Conservation (phyloP, 2,113 vertebrate genomes). For the Mirounga angustirostris region DNA sequence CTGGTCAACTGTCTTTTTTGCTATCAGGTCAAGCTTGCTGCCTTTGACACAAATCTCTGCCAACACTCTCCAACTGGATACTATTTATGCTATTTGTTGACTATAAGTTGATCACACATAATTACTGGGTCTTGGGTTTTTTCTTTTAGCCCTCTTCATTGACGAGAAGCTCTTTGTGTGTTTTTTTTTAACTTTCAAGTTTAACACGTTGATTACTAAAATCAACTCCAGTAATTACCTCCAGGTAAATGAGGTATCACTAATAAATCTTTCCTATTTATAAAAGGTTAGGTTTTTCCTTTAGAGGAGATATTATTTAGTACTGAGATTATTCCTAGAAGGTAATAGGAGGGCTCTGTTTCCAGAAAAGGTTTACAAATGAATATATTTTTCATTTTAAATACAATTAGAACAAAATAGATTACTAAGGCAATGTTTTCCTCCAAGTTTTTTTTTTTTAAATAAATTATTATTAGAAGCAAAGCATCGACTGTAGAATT, state of each 20-base stretch:
- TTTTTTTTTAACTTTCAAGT: not conserved
- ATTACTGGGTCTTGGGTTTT: not conserved
- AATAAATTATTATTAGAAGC: slow-evolving; percentile 18
- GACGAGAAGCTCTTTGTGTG: not conserved
- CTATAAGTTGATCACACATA: not conserved
- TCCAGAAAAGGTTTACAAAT: slow-evolving; percentile 36
- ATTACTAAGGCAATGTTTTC: not conserved
- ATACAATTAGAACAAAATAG: not conserved
- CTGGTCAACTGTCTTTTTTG: not conserved
- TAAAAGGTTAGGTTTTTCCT: not conserved
- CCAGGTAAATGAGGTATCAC: slow-evolving; percentile 2
- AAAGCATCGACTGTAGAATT: not conserved
- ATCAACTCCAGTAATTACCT: not conserved
- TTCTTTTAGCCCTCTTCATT: not conserved
- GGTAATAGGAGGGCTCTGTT: not conserved
- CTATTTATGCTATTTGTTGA: not conserved
- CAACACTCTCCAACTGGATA: not conserved
- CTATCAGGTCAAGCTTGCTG: not conserved
- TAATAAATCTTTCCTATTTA: not conserved
- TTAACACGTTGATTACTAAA: not conserved
- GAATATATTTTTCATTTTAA: slow-evolving; percentile 36
- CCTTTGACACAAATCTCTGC: not conserved
- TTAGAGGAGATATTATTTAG: not conserved
- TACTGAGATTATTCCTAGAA: slow-evolving; percentile 13
- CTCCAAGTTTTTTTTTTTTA: not conserved